These are phyloP conservation scores for Aproaerema taeniolella DNA, from an alignment of 2,888 invertebrate genomes.

Conservation along the genomic window DNA sequence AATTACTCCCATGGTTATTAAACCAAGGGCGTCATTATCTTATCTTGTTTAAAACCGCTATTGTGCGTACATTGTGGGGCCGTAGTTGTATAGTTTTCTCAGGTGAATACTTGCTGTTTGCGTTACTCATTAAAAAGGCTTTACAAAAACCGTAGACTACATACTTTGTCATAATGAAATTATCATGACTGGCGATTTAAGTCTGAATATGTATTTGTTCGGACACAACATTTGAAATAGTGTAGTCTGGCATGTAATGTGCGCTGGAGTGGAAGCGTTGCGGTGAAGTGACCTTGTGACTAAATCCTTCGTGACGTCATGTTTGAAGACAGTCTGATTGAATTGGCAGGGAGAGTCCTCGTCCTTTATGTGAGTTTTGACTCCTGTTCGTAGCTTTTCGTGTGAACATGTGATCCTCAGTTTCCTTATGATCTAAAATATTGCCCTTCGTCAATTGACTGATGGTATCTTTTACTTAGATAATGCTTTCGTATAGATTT, in stretches of 20 bases:
- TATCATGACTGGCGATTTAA: slow-evolving; percentile 28
- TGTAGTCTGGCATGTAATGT: slow-evolving; percentile 13
- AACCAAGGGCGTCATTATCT: slow-evolving; percentile 48
- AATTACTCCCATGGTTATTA: slow-evolving; percentile 11
- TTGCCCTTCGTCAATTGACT: no score
- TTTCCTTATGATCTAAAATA: no score
- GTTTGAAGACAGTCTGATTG: slow-evolving; percentile 41
- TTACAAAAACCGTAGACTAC: neutral
- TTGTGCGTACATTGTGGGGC: slow-evolving; percentile 37
- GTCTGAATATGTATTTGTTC: no score
- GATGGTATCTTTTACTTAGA: no score
- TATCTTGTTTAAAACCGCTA: slow-evolving; percentile 42
- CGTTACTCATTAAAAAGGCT: slow-evolving; percentile 30
- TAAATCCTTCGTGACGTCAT: slow-evolving; percentile 35
- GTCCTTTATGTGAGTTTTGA: slow-evolving; percentile 37
- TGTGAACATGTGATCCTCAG: no score
- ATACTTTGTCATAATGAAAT: slow-evolving; percentile 2
- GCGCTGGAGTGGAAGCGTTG: slow-evolving; percentile 18
- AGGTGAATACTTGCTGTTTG: slow-evolving; percentile 33
- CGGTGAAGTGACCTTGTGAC: slow-evolving; percentile 42
- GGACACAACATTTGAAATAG: slow-evolving; percentile 21
- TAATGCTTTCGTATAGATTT: no score
- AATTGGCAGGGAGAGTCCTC: slow-evolving; percentile 33
- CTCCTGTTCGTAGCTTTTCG: no score
- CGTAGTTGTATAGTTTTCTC: slow-evolving; percentile 40